phyloP scores from a whole-genome alignment of 2,888 invertebrate species.

The Anthophora plumipes region DNA sequence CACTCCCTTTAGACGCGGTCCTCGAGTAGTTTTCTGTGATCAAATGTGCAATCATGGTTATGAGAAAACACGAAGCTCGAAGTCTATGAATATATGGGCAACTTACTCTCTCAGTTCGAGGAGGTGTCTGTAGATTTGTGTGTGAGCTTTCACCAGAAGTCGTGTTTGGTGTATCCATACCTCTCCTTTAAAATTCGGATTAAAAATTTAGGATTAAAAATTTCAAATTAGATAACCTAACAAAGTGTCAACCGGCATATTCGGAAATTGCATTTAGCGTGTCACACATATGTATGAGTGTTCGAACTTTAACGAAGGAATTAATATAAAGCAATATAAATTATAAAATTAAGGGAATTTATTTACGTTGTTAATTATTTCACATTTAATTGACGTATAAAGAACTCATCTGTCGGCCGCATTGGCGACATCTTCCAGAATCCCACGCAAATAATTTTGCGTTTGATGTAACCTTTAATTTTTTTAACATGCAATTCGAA shows the following conservation, averaged over 20 bases:
- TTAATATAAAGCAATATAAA: too few species aligned
- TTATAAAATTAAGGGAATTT: too few species aligned
- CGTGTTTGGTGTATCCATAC: conserved; percentile 40
- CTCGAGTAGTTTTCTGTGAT: conserved; percentile 71
- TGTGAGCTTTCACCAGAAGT: conserved; percentile 21
- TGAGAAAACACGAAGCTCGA: too few species aligned
- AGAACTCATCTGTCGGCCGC: background rate
- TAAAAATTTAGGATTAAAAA: background rate
- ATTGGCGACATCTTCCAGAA: background rate
- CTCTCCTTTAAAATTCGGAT: background rate
- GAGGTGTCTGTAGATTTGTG: conserved; percentile 18
- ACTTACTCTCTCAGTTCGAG: conserved; percentile 55
- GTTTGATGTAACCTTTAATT: background rate
- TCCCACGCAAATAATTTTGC: background rate
- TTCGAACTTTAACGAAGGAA: background rate
- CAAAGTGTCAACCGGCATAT: background rate
- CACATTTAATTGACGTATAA: too few species aligned
- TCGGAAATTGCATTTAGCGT: too few species aligned
- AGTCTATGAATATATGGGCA: background rate
- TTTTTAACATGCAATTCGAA: too few species aligned
- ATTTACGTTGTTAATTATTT: background rate
- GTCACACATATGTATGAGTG: background rate
- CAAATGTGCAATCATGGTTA: background rate
- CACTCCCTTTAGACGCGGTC: conserved; percentile 70
- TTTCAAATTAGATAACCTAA: conserved; percentile 15